A percentile compares a stretch with the other conserved stretches of the same genome.
Evolutionary conservation across 37 sponge, comb jelly and placozoan genomes (phyloP).

Genomic region (Amphimedon queenslandica): DNA sequence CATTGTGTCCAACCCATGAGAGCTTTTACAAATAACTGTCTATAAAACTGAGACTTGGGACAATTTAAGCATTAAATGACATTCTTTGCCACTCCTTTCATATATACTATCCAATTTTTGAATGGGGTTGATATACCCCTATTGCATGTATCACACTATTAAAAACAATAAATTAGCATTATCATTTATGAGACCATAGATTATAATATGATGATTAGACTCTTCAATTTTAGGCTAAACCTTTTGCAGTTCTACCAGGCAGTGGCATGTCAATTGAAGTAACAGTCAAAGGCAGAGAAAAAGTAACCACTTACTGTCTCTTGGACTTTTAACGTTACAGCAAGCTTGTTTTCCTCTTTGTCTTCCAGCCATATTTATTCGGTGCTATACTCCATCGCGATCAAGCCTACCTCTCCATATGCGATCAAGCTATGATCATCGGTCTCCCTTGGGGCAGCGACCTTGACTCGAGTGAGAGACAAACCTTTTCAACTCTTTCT

Average conservation of each 20-base stretch:
- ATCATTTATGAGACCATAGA: not conserved
- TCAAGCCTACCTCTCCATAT: constrained; percentile 36
- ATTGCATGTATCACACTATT: too few relatives aligned
- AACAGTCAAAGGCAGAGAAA: constrained; percentile 23
- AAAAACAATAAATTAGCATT: too few relatives aligned
- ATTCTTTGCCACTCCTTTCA: not conserved
- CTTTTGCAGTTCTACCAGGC: constrained; percentile 80
- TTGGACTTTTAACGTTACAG: not conserved
- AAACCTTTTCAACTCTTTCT: not conserved
- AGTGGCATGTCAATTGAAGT: constrained; percentile 86
- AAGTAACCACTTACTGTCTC: constrained; percentile 56
- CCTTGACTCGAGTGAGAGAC: not conserved
- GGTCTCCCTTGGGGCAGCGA: constrained; percentile 60
- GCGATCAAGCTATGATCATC: constrained; percentile 58
- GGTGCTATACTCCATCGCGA: constrained; percentile 69
- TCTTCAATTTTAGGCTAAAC: constrained; percentile 77
- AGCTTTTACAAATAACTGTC: too few relatives aligned
- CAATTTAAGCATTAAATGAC: too few relatives aligned
- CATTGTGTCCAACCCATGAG: too few relatives aligned
- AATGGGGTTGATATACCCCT: not conserved
- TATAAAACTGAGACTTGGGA: too few relatives aligned
- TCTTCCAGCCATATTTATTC: constrained; percentile 41
- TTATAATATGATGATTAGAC: not conserved
- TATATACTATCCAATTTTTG: not conserved
- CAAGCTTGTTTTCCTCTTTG: not conserved